Conservation (phyloP, 2,888 invertebrate species). For the Drosophila borborema region DNA sequence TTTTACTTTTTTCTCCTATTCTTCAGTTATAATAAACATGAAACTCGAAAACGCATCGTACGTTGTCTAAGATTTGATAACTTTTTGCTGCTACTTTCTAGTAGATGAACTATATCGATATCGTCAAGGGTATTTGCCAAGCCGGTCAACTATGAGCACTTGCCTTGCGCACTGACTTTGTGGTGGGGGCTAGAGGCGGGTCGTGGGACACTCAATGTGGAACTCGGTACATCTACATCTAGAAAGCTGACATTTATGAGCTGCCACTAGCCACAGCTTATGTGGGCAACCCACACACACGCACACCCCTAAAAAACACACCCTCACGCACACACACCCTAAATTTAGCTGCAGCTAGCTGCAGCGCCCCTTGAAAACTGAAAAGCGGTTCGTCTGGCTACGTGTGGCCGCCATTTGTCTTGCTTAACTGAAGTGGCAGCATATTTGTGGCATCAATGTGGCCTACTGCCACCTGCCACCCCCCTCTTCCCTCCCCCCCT, state of each 20-base stretch:
- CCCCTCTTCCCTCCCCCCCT: not conserved
- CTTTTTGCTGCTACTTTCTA: too few species aligned
- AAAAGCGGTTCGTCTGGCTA: constrained; percentile 12
- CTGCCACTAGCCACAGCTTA: constrained; percentile 54
- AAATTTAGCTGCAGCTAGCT: constrained; percentile 21
- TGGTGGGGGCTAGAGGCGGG: not conserved
- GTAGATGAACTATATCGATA: not conserved
- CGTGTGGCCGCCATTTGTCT: constrained; percentile 58
- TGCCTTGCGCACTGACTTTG: not conserved
- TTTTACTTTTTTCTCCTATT: too few species aligned
- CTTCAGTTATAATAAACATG: too few species aligned
- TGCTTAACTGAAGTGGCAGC: constrained; percentile 58
- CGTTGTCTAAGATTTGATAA: too few species aligned
- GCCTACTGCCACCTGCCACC: constrained; percentile 19
- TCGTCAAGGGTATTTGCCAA: not conserved
- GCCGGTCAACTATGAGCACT: too few species aligned
- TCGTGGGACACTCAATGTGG: constrained; percentile 17
- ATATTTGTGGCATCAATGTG: constrained; percentile 50
- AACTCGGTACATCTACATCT: constrained; percentile 28
- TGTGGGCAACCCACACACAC: constrained; percentile 20
- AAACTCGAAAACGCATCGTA: too few species aligned
- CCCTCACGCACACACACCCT: constrained; percentile 4
- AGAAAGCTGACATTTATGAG: constrained; percentile 71
- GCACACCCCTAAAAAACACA: constrained; percentile 9
- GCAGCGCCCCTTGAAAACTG: constrained; percentile 21